phyloP scores from a whole-genome alignment of 2,797 vertebrate species.

The Heteromormyrus szaboi region DNA sequence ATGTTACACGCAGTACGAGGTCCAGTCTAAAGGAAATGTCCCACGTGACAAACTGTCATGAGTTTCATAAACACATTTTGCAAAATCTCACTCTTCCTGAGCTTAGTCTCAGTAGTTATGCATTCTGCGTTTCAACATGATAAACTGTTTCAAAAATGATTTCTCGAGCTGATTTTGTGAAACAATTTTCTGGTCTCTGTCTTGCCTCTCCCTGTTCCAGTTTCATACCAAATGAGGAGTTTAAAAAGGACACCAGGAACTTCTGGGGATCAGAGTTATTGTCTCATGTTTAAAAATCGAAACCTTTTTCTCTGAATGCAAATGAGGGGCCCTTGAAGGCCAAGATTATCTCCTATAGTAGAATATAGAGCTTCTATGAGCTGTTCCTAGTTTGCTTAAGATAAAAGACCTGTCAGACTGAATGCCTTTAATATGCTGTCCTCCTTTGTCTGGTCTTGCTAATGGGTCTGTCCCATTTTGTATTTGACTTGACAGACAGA shows the following conservation, averaged over 20 bases:
- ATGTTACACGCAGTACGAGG: background rate
- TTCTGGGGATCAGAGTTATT: background rate
- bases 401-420: background rate
- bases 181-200: background rate
- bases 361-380: background rate
- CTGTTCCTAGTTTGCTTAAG: background rate
- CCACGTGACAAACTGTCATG: conserved; percentile 59
- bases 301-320: background rate
- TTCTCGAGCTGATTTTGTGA: background rate
- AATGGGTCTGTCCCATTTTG: background rate
- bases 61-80: conserved; percentile 58
- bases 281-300: background rate
- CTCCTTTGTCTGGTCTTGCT: background rate
- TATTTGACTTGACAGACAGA: background rate
- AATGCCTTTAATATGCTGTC: background rate
- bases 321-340: background rate
- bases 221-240: background rate
- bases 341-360: background rate
- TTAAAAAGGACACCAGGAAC: background rate
- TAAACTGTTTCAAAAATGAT: conserved; percentile 5
- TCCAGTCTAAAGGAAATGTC: conserved; percentile 60
- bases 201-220: background rate
- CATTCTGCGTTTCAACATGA: conserved; percentile 50
- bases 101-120: conserved; percentile 40
- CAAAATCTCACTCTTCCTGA: conserved; percentile 36